These are phyloP conservation scores for Atta colombica DNA, from an alignment of 1,140 invertebrate genomes.

Conservation along the genomic window DNA sequence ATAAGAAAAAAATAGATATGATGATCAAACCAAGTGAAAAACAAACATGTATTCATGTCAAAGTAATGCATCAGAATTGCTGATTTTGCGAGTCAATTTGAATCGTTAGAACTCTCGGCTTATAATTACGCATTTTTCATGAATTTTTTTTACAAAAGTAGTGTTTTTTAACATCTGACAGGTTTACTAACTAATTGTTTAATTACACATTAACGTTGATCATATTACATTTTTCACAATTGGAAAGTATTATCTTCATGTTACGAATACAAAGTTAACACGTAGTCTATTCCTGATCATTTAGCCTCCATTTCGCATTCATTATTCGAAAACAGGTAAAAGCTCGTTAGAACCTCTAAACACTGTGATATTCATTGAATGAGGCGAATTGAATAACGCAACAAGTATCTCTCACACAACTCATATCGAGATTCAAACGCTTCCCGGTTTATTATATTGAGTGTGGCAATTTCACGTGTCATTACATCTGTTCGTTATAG, in stretches of 20 bases:
- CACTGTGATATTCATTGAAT: conserved; percentile 10
- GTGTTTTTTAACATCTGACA: not conserved
- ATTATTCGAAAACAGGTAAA: conserved; percentile 17
- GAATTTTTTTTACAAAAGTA: not conserved
- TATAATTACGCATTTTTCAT: not conserved
- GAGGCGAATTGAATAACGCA: conserved; percentile 29
- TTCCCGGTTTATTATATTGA: conserved; percentile 24
- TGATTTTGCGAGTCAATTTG: not conserved
- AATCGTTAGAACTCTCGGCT: not conserved
- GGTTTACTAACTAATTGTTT: not conserved
- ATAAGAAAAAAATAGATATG: conserved; percentile 15
- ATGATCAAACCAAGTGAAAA: not conserved
- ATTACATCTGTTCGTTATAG: conserved; percentile 39
- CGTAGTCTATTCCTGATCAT: not conserved
- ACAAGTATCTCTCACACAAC: conserved; percentile 24
- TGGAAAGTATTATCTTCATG: not conserved
- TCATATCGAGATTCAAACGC: conserved; percentile 25
- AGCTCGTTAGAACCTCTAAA: conserved; percentile 33
- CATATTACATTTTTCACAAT: not conserved
- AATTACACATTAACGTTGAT: not conserved
- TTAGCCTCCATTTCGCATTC: not conserved
- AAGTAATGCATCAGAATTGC: not conserved
- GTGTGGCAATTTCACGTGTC: conserved; percentile 29
- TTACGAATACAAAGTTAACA: not conserved
- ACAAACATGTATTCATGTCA: not conserved